Conservation (phyloP, 2,888 invertebrate species). For the Cyrtodaria siliqua region DNA sequence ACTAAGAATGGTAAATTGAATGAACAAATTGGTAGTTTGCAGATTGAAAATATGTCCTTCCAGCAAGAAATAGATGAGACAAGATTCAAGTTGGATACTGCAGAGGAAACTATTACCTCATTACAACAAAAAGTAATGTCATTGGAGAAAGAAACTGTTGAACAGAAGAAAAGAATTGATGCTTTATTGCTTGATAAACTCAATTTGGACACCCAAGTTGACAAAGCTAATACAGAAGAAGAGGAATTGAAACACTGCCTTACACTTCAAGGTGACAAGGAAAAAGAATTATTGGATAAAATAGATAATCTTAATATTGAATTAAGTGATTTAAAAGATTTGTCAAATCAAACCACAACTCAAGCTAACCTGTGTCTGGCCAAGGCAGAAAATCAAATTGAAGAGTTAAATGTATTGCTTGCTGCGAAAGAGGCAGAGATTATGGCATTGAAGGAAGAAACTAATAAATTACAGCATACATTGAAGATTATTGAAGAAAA, state of each 20-base stretch:
- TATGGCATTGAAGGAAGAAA: neutral
- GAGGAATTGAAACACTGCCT: slow-evolving; percentile 3
- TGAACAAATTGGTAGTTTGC: slow-evolving; percentile 13
- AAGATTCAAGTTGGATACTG: slow-evolving; percentile 22
- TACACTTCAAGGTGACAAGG: neutral
- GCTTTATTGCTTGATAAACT: slow-evolving; percentile 3
- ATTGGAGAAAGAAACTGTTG: slow-evolving; percentile 7
- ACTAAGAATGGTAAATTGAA: slow-evolving; percentile 3
- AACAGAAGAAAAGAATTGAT: slow-evolving; percentile 14
- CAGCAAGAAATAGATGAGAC: slow-evolving; percentile 43
- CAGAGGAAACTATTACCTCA: slow-evolving; percentile 8
- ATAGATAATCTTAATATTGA: slow-evolving; percentile 25
- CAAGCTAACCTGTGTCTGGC: slow-evolving; percentile 9
- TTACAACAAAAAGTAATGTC: slow-evolving; percentile 13
- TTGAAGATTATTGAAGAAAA: neutral
- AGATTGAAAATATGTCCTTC: slow-evolving; percentile 9
- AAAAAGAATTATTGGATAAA: slow-evolving; percentile 8
- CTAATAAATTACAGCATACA: neutral
- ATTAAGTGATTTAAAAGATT: slow-evolving; percentile 16
- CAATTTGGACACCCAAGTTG: slow-evolving; percentile 15
- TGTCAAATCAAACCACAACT: slow-evolving; percentile 5
- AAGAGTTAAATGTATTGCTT: slow-evolving; percentile 13
- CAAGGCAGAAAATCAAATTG: slow-evolving; percentile 12
- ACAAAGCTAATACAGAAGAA: slow-evolving; percentile 4
- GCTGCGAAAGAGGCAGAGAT: slow-evolving; percentile 4